phyloP scores from a whole-genome alignment of 92 coral and sea anemone species.

The Pocillopora meandrina region DNA sequence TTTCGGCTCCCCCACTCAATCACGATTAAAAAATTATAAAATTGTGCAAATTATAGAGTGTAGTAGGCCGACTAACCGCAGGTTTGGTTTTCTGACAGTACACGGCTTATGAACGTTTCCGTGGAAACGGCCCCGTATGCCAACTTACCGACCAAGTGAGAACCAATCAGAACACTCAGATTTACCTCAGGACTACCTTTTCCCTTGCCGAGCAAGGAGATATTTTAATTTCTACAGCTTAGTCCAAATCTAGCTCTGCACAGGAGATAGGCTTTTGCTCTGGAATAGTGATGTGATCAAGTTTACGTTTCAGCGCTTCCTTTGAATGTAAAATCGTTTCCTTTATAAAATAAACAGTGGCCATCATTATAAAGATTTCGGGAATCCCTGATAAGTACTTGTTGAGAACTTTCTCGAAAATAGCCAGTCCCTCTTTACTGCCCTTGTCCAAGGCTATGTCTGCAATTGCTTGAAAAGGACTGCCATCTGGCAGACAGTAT shows the following conservation, averaged over 20 bases:
- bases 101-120: too few species aligned
- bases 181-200: background rate
- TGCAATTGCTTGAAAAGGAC: background rate
- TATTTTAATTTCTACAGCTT: background rate
- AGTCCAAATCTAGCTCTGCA: slow-evolving; percentile 16
- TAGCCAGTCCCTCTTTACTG: background rate
- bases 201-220: background rate
- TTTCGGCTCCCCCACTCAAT: too few species aligned
- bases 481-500: background rate
- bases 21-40: too few species aligned
- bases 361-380: background rate
- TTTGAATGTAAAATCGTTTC: background rate
- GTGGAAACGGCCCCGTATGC: too few species aligned
- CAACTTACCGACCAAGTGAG: too few species aligned
- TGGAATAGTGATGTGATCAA: slow-evolving; percentile 26
- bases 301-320: background rate
- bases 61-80: too few species aligned
- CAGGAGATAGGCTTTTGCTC: background rate
- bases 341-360: background rate
- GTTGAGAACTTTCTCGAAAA: background rate
- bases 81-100: too few species aligned
- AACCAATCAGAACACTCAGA: background rate
- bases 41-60: too few species aligned
- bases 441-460: slow-evolving; percentile 10
- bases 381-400: background rate